A percentile compares a stretch with the other conserved stretches of the same genome.
These are phyloP conservation scores for Bubo bubo DNA, from an alignment of 2,113 vertebrate genomes.

Conservation along the genomic window DNA sequence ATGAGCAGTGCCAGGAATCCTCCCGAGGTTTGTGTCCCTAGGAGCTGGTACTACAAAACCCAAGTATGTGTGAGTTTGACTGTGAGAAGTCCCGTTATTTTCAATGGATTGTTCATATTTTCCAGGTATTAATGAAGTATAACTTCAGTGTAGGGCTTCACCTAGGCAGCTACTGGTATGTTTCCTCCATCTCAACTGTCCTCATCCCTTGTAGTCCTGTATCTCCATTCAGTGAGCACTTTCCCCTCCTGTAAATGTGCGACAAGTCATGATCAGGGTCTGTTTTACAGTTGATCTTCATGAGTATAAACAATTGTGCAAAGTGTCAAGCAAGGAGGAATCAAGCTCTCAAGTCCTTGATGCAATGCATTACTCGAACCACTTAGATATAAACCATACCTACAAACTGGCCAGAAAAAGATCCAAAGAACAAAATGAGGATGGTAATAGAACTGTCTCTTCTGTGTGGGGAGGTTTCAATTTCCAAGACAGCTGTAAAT, in stretches of 20 bases:
- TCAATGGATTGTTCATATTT: not conserved
- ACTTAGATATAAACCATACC: not conserved
- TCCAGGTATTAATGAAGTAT: not conserved
- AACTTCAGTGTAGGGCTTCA: not conserved
- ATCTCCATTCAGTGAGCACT: not conserved
- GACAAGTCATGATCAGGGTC: not conserved
- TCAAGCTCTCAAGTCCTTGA: not conserved
- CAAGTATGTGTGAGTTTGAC: accelerated
- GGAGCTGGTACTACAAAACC: not conserved
- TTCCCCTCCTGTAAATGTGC: not conserved
- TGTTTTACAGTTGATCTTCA: not conserved
- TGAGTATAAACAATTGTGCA: not conserved
- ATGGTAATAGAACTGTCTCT: not conserved
- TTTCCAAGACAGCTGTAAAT: not conserved
- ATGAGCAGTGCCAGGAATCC: not conserved
- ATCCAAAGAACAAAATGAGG: not conserved
- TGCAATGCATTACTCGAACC: not conserved
- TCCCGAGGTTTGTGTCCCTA: accelerated
- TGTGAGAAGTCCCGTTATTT: not conserved
- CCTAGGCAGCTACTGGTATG: not conserved
- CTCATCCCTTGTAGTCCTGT: not conserved
- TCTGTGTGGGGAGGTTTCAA: not conserved
- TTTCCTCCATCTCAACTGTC: not conserved
- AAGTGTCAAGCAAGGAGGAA: not conserved
- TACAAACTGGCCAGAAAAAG: not conserved